phyloP scores from a whole-genome alignment of 2,113 vertebrate species.

The Acinonyx jubatus region DNA sequence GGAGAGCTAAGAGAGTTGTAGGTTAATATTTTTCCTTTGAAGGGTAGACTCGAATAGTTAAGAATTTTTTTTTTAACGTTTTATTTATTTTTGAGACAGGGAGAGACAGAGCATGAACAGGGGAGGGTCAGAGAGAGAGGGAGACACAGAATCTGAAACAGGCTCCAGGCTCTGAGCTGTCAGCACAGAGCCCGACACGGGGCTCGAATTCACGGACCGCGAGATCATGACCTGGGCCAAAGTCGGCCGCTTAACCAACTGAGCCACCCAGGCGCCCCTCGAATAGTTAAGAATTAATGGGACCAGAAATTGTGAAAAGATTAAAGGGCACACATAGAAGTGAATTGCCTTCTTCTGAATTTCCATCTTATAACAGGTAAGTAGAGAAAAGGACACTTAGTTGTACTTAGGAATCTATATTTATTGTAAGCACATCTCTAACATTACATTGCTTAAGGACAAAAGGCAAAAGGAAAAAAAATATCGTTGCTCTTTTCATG shows the following conservation, averaged over 20 bases:
- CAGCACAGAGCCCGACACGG: too few species aligned
- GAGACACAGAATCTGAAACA: too few species aligned
- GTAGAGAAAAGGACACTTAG: background rate
- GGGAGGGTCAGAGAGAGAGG: too few species aligned
- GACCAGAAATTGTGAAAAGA: background rate
- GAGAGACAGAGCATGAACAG: too few species aligned
- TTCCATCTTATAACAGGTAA: background rate
- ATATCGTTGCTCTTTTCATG: background rate
- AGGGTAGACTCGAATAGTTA: background rate
- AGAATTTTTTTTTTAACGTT: too few species aligned
- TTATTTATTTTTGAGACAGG: too few species aligned
- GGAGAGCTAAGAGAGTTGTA: background rate
- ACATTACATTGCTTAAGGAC: background rate
- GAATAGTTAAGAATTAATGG: background rate
- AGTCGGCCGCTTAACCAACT: too few species aligned
- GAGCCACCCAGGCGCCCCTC: too few species aligned
- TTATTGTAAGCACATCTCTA: background rate
- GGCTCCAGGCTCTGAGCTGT: too few species aligned
- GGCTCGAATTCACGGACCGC: too few species aligned
- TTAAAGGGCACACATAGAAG: background rate
- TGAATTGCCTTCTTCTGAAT: background rate
- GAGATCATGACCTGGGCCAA: too few species aligned
- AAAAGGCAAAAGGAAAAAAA: background rate
- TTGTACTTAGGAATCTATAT: background rate
- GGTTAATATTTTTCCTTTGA: background rate